Conservation (phyloP, 2,797 vertebrate genomes). For the Cygnus olor region DNA sequence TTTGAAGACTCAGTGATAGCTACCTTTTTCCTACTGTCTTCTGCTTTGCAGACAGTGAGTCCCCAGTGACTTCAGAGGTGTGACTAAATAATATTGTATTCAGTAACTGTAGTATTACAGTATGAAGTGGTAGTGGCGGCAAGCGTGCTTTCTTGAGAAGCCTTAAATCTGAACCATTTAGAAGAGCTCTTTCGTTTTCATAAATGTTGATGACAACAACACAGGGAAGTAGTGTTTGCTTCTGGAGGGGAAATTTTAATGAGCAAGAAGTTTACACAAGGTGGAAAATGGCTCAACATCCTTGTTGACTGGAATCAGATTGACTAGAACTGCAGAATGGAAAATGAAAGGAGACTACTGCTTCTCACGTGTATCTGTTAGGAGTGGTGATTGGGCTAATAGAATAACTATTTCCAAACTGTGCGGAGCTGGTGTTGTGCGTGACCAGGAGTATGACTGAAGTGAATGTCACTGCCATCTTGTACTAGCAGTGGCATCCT, state of each 20-base stretch:
- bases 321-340: neutral
- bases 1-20: neutral
- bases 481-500: neutral
- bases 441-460: neutral
- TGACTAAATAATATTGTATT: neutral
- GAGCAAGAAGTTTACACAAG: neutral
- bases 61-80: neutral
- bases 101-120: neutral
- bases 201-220: neutral
- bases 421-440: neutral
- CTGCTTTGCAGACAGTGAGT: neutral
- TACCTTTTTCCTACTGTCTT: neutral
- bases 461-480: neutral
- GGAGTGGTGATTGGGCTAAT: neutral
- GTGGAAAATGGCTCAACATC: neutral
- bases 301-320: neutral
- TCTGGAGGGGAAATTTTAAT: neutral
- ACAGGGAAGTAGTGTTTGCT: neutral
- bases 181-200: neutral
- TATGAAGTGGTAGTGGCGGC: neutral
- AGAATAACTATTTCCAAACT: neutral
- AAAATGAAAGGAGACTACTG: constrained; percentile 14
- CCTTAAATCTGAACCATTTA: neutral
- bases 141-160: neutral
- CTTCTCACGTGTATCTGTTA: neutral